Evolutionary conservation across 2,888 invertebrate genomes (phyloP).

Genomic region (Archaeoteleia sp.): DNA sequence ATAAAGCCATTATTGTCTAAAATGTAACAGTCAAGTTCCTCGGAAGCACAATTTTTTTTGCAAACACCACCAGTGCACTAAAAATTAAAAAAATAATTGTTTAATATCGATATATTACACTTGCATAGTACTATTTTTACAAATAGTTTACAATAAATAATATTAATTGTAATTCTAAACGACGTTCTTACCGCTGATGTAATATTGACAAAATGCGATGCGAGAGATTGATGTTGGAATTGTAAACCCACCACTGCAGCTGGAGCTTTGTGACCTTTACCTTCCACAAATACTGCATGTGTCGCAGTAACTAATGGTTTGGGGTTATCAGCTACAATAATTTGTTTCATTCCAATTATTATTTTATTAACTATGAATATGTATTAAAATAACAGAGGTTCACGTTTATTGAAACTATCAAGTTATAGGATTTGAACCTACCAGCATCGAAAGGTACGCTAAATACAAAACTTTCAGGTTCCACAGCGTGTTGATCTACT

Average conservation of each 20-base stretch:
- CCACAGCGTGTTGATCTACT: constrained; percentile 90
- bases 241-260: constrained; percentile 95
- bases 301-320: constrained; percentile 89
- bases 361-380: too few relatives aligned
- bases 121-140: too few relatives aligned
- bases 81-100: constrained; percentile 57
- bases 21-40: constrained; percentile 93
- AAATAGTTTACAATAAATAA: too few relatives aligned
- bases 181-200: constrained; percentile 92
- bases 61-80: constrained; percentile 85
- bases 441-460: constrained; percentile 88
- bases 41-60: constrained; percentile 90
- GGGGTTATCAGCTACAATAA: constrained; percentile 73
- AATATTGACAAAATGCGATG: constrained; percentile 90
- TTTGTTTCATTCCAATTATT: neutral
- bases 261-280: constrained; percentile 88
- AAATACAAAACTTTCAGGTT: constrained; percentile 93
- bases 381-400: too few relatives aligned
- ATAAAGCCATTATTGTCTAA: constrained; percentile 96
- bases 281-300: constrained; percentile 91
- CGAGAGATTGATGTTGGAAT: constrained; percentile 88
- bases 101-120: neutral
- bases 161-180: too few relatives aligned
- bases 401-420: too few relatives aligned
- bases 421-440: constrained; percentile 55